Evolutionary conservation across 2,113 vertebrate genomes (phyloP).

Genomic region (Grammomys dolichurus): DNA sequence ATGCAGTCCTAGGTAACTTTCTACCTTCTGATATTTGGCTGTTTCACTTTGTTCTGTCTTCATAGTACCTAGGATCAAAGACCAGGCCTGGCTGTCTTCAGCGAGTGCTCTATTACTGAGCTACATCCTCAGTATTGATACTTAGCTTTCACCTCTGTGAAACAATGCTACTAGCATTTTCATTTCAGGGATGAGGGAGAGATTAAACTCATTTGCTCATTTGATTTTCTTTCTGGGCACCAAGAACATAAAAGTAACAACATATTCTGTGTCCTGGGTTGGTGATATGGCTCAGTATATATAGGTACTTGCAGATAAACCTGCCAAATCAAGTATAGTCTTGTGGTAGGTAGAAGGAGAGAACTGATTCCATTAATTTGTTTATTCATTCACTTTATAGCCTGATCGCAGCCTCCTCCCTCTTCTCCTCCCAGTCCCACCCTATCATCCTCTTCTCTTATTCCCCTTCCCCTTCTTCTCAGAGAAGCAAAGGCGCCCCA

Average conservation of each 20-base stretch:
- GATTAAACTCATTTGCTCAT: background rate
- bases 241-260: background rate
- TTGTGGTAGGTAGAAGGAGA: background rate
- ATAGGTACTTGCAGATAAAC: background rate
- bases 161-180: background rate
- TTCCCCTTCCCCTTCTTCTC: too few relatives aligned
- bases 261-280: background rate
- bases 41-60: background rate
- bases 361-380: background rate
- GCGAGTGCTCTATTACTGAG: background rate
- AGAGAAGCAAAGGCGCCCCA: too few relatives aligned
- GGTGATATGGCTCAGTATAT: too few relatives aligned
- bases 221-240: conserved; percentile 19
- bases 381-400: too few relatives aligned
- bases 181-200: background rate
- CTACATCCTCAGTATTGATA: background rate
- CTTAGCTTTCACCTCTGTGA: background rate
- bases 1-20: background rate
- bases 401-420: too few relatives aligned
- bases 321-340: background rate
- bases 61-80: background rate
- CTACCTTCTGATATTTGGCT: background rate
- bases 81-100: background rate
- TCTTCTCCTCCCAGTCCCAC: too few relatives aligned
- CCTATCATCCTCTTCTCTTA: too few relatives aligned